Evolutionary conservation across 2,888 invertebrate genomes (phyloP).

Genomic region (Drosophila subquinaria): DNA sequence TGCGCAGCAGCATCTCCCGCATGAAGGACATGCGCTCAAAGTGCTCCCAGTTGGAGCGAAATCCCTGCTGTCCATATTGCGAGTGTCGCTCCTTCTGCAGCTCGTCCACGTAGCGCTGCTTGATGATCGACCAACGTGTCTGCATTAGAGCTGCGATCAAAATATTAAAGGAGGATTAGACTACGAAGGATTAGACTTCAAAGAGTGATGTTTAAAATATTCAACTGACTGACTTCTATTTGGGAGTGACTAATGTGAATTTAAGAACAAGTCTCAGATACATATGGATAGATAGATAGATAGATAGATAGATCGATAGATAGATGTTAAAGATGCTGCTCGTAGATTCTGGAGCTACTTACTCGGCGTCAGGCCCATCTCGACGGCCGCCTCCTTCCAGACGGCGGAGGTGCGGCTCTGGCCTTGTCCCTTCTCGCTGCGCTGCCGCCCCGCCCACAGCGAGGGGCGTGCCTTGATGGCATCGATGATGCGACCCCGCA

Average conservation of each 20-base stretch:
- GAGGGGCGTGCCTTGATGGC: constrained; percentile 82
- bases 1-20: constrained; percentile 80
- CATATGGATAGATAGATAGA: too few relatives aligned
- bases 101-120: constrained; percentile 83
- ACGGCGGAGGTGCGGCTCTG: constrained; percentile 83
- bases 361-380: constrained; percentile 82
- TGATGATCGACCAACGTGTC: constrained; percentile 83
- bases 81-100: constrained; percentile 83
- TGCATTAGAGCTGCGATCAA: constrained; percentile 76
- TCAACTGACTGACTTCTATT: too few relatives aligned
- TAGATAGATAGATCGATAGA: too few relatives aligned
- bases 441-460: constrained; percentile 82
- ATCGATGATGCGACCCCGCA: constrained; percentile 83
- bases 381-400: constrained; percentile 83
- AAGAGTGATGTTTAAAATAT: not conserved
- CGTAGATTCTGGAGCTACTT: constrained; percentile 43
- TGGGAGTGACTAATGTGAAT: too few relatives aligned
- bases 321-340: too few relatives aligned
- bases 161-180: not conserved
- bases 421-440: constrained; percentile 78
- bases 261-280: not conserved
- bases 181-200: not conserved
- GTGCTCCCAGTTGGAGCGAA: constrained; percentile 83
- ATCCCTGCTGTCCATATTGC: constrained; percentile 75
- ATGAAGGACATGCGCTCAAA: constrained; percentile 83